A percentile compares a stretch with the other conserved stretches of the same genome.
These are phyloP conservation scores for Enoplosus armatus DNA, from an alignment of 2,797 vertebrate genomes.

Conservation along the genomic window DNA sequence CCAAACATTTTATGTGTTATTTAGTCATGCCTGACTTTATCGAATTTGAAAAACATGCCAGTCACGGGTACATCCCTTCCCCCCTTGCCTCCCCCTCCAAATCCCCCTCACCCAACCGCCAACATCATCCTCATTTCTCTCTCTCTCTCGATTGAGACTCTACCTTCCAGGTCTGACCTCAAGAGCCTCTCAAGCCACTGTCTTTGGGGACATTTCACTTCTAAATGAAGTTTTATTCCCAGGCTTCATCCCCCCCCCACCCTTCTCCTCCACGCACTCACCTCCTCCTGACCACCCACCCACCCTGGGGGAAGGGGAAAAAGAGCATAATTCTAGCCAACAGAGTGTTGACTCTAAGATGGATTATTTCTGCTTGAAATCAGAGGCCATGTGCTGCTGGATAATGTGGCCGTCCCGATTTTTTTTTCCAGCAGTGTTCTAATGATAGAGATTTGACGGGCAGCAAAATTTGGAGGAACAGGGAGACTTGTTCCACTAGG, in stretches of 20 bases:
- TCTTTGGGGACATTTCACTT: slow-evolving; percentile 77
- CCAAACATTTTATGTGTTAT: slow-evolving; percentile 85
- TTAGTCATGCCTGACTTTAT: slow-evolving; percentile 86
- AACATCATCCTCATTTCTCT: slow-evolving; percentile 43
- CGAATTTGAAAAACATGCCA: slow-evolving; percentile 83
- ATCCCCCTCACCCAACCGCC: slow-evolving; percentile 31
- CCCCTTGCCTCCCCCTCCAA: background rate
- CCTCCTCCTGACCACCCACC: slow-evolving; percentile 64
- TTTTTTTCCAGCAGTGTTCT: slow-evolving; percentile 47
- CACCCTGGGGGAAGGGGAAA: slow-evolving; percentile 64
- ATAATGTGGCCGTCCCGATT: slow-evolving; percentile 66
- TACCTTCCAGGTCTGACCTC: slow-evolving; percentile 67
- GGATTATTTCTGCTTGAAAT: slow-evolving; percentile 86
- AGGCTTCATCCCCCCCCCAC: slow-evolving; percentile 12
- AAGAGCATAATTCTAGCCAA: slow-evolving; percentile 79
- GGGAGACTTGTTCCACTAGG: slow-evolving; percentile 60
- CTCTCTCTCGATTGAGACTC: slow-evolving; percentile 51
- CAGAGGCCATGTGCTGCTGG: slow-evolving; percentile 78
- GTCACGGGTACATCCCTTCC: slow-evolving; percentile 61
- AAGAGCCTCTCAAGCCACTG: slow-evolving; percentile 61
- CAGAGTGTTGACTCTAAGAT: slow-evolving; percentile 82
- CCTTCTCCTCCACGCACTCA: background rate
- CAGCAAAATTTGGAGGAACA: slow-evolving; percentile 61
- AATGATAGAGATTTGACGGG: slow-evolving; percentile 73
- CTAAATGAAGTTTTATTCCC: slow-evolving; percentile 81